These are phyloP conservation scores for Ecliptopera silaceata DNA, from an alignment of 2,888 invertebrate genomes.

Conservation along the genomic window DNA sequence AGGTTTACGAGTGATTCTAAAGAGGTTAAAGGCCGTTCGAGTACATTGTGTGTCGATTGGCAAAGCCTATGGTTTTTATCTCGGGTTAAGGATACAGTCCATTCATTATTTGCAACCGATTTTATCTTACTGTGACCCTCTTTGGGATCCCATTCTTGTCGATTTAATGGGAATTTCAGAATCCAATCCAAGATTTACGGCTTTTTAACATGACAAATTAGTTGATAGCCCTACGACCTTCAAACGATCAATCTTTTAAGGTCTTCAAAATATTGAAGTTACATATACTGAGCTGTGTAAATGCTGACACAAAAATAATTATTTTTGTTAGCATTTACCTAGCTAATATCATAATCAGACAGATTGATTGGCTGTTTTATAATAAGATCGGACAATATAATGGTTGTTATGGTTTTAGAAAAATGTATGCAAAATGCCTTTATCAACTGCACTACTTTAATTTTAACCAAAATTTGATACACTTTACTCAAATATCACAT, in stretches of 20 bases:
- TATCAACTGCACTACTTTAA: no score
- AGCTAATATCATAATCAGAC: no score
- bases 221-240: constrained; percentile 13
- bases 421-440: no score
- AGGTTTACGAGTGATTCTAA: constrained; percentile 10
- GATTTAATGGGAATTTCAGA: constrained; percentile 38
- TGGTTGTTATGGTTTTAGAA: no score
- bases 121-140: constrained; percentile 37
- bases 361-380: no score
- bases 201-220: constrained; percentile 38
- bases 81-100: constrained; percentile 24
- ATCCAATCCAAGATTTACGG: constrained; percentile 33
- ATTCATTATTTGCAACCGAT: constrained; percentile 39
- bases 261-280: no score
- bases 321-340: no score
- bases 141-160: constrained; percentile 33
- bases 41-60: not conserved
- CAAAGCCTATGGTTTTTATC: constrained; percentile 19
- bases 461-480: no score
- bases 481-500: no score
- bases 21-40: not conserved
- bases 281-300: no score
- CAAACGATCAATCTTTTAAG: not conserved
- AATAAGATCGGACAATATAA: no score
- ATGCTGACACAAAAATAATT: no score